Base-by-base conservation (phyloP, 2,888 invertebrate species). In the Ochropleura leucogaster region DNA sequence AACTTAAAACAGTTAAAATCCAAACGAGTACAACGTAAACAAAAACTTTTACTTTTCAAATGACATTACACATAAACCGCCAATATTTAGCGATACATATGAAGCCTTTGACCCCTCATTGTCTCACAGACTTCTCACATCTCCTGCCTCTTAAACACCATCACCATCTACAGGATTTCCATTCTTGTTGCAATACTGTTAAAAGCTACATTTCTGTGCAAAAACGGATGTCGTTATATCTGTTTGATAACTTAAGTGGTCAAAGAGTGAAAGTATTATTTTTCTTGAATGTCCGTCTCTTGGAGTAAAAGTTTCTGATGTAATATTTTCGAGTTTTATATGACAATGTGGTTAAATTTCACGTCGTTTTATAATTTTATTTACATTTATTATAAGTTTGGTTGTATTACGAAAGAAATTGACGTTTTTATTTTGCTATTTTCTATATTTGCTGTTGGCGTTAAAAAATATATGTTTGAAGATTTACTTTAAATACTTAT, bases 291-390 rank as follows among this genome's bases (percentile, higher is more conserved):
- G 93, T 95, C 95, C 94, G 94, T 93, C 92, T 95, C 87, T 89
- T 82, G 87, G 80, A 93, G 95, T 96, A 96, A 96, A 96, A 95
- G 95, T 95, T 91, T 81, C 88, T 96, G 93, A 95, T 93, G 95
- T 94, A 96, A 96, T 91, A 90, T 92, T 93, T 89, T 92, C 84
- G 82, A 80, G 83, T 89, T 92, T 89, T 90, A 88, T 85, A 82
- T 89, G 84, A 88, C 84, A 90, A 78, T 74, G 78, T 59, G 68
- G 40, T 83, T 83, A 77, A 77, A 89, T 90, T 89, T 88, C 82
- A 80, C 84, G 82, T 82, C 77, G 85, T 79, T 73, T 80, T 82
- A 83, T 72, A 67, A 71, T 77, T 77, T 77, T 79, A 83, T 84
- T 81, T 77, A 71, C 59, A 73, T 77, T 86, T 79, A 85, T 81